A percentile compares a stretch with the other conserved stretches of the same genome.
These are phyloP conservation scores for Eilema griseolum DNA, from an alignment of 2,888 invertebrate genomes.

Conservation along the genomic window DNA sequence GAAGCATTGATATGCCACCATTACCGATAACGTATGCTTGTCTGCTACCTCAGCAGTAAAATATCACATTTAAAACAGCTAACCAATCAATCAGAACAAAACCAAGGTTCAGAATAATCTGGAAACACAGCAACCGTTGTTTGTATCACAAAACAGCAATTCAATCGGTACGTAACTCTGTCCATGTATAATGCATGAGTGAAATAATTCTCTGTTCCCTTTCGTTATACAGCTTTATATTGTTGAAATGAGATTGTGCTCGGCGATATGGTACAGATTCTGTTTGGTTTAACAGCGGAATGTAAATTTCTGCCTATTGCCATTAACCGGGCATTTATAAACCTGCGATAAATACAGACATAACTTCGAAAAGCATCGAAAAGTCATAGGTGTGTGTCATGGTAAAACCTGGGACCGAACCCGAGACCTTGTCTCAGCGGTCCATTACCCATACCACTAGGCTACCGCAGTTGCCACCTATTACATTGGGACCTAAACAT, in stretches of 20 bases:
- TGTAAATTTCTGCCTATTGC: not conserved
- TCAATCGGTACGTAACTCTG: constrained; percentile 36
- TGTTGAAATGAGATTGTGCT: constrained; percentile 5
- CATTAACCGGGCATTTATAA: too few species aligned
- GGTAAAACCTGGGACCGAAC: too few species aligned
- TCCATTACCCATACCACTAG: too few species aligned
- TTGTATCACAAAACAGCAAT: constrained; percentile 46
- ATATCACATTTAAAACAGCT: not conserved
- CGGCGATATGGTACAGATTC: constrained; percentile 4
- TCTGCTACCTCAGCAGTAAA: not conserved
- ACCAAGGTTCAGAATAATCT: not conserved
- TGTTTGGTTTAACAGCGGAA: not conserved
- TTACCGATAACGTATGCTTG: not conserved
- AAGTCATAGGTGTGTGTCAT: too few species aligned
- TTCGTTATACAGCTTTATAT: constrained; percentile 20
- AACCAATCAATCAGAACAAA: not conserved
- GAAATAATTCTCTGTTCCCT: constrained; percentile 40
- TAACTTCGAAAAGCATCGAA: too few species aligned
- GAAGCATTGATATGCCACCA: not conserved
- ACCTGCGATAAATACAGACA: too few species aligned
- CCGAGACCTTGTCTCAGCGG: too few species aligned
- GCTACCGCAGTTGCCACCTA: too few species aligned
- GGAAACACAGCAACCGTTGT: constrained; percentile 29
- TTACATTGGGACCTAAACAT: too few species aligned
- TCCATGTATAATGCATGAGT: constrained; percentile 44